Conservation (phyloP, 2,888 invertebrate genomes). For the Cybosia mesomella region DNA sequence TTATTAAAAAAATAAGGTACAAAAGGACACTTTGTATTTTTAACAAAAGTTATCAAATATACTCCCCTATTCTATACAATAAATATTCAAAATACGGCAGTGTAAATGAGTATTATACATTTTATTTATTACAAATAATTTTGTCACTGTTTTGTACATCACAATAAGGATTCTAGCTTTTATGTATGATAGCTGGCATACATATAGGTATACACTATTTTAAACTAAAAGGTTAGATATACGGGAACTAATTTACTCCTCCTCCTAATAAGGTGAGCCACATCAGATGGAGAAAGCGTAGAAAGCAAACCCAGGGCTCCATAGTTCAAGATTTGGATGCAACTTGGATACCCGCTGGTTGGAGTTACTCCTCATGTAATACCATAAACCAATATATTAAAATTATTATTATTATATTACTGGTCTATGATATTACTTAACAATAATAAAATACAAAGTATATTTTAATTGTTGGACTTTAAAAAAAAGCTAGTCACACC, state of each 20-base stretch:
- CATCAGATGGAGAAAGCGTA: no score
- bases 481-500: no score
- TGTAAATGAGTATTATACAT: slow-evolving; percentile 60
- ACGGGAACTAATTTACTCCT: background rate
- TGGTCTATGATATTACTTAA: no score
- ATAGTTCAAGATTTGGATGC: no score
- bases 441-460: no score
- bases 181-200: slow-evolving; percentile 18
- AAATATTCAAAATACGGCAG: slow-evolving; percentile 58
- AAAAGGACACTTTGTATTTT: slow-evolving; percentile 69
- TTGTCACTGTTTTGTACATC: slow-evolving; percentile 46
- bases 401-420: no score
- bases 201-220: slow-evolving; percentile 1
- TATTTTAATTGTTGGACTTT: no score
- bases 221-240: slow-evolving; percentile 23
- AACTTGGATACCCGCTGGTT: no score
- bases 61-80: slow-evolving; percentile 52
- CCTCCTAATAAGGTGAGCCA: no score
- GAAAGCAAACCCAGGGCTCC: no score
- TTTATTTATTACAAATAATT: slow-evolving; percentile 48
- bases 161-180: slow-evolving; percentile 49
- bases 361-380: no score
- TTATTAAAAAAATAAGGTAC: slow-evolving; percentile 77
- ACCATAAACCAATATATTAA: no score
- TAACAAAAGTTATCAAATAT: slow-evolving; percentile 48